Percentiles rank a stretch among this genome's conserved stretches.
Conservation (phyloP, 2,113 vertebrate species). For the Ascaphus truei region DNA sequence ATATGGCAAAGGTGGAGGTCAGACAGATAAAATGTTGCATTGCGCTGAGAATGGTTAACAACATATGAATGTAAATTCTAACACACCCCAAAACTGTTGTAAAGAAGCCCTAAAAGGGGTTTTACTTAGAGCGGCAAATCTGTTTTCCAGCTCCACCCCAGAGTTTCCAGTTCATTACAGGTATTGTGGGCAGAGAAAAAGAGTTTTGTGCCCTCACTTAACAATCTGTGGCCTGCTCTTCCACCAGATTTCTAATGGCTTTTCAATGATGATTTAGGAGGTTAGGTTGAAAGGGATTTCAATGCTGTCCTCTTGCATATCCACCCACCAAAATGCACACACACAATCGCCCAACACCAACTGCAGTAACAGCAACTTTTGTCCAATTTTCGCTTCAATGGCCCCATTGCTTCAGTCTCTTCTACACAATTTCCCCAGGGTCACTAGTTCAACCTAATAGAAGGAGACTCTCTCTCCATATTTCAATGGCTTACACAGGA, state of each 20-base stretch:
- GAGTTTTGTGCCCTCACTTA: constrained; percentile 62
- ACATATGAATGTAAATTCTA: constrained; percentile 84
- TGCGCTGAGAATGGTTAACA: constrained; percentile 81
- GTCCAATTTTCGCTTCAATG: constrained; percentile 32
- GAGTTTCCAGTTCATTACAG: constrained; percentile 79
- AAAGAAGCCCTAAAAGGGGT: constrained; percentile 62
- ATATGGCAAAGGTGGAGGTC: constrained; percentile 94
- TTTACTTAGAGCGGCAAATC: constrained; percentile 63
- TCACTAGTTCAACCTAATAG: constrained; percentile 22
- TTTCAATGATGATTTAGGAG: constrained; percentile 82
- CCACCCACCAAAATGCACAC: not conserved
- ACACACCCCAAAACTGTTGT: constrained; percentile 84
- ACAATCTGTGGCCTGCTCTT: constrained; percentile 76
- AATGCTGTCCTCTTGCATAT: constrained; percentile 26
- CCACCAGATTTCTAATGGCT: constrained; percentile 85
- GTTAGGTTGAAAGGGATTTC: constrained; percentile 53
- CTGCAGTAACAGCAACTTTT: constrained; percentile 31
- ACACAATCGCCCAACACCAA: not conserved
- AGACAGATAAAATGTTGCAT: constrained; percentile 87
- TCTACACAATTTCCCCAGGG: constrained; percentile 12
- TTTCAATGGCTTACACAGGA: constrained; percentile 13
- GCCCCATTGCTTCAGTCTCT: constrained; percentile 17
- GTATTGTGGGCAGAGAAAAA: constrained; percentile 75
- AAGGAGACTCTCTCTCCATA: not conserved
- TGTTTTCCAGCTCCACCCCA: constrained; percentile 67